These are phyloP conservation scores for Marmota monax DNA, from an alignment of 2,113 vertebrate species.

Conservation along the genomic window DNA sequence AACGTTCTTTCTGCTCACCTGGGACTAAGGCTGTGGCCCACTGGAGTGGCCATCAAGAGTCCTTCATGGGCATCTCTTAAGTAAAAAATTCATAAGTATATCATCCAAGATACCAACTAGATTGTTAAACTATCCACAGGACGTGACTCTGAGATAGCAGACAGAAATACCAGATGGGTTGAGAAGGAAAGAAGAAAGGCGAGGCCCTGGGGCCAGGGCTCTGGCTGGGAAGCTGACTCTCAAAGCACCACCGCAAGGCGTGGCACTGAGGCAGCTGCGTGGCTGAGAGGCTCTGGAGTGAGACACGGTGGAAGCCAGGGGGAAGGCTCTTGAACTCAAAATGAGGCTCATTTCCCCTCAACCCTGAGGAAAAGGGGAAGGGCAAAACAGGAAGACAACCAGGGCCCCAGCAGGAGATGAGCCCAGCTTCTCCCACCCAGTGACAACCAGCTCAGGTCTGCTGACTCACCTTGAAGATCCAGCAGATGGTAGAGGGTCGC, in stretches of 20 bases:
- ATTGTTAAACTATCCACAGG: too few species aligned
- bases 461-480: not conserved
- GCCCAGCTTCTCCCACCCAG: accelerated
- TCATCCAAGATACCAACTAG: too few species aligned
- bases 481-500: not conserved
- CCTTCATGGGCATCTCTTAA: not conserved
- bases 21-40: accelerated
- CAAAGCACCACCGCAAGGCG: too few species aligned
- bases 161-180: too few species aligned
- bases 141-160: not conserved
- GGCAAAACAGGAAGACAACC: accelerated
- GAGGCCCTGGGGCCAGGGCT: not conserved
- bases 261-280: accelerated
- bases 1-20: not conserved
- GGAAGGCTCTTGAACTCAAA: not conserved
- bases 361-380: too few species aligned
- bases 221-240: accelerated
- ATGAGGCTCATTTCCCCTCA: not conserved
- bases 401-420: not conserved
- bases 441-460: accelerated
- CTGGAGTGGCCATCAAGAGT: too few species aligned
- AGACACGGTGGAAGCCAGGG: accelerated
- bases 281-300: not conserved
- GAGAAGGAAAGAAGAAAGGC: too few species aligned
- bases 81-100: not conserved